A percentile compares a stretch with the other conserved stretches of the same genome.
phyloP scores from a whole-genome alignment of 1,140 invertebrate genomes.

The Tetramorium parvispinum region DNA sequence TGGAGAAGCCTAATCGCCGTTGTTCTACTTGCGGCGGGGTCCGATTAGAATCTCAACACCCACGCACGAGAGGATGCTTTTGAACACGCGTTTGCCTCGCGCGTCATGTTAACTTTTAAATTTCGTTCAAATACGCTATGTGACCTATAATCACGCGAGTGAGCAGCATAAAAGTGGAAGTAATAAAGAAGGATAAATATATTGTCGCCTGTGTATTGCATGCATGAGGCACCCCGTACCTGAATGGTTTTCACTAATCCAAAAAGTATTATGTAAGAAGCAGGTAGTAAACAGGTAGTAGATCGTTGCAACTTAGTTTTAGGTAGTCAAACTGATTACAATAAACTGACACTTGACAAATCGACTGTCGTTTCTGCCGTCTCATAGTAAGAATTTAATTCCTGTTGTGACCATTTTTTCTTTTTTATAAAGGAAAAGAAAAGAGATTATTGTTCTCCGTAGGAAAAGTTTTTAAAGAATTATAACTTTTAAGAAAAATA shows the following conservation, averaged over 20 bases:
- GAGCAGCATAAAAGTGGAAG: neutral
- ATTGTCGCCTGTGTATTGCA: neutral
- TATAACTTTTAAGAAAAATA: neutral
- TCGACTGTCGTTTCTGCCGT: neutral
- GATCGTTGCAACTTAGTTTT: neutral
- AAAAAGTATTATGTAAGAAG: neutral
- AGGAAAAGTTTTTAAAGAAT: neutral
- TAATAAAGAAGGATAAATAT: neutral
- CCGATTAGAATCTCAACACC: conserved; percentile 67
- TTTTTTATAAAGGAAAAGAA: neutral
- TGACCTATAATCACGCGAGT: neutral
- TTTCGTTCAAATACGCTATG: neutral
- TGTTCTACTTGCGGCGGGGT: conserved; percentile 62
- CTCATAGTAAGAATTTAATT: neutral
- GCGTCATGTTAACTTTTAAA: neutral
- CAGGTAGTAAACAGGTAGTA: neutral
- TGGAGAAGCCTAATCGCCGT: conserved; percentile 64
- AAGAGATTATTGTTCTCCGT: neutral
- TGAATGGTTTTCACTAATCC: neutral
- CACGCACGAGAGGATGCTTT: conserved; percentile 16
- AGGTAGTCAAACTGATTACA: neutral
- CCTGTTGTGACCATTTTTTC: neutral
- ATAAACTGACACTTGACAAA: conserved; percentile 10
- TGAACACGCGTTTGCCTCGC: conserved; percentile 7
- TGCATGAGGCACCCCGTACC: neutral